These are phyloP conservation scores for Emmelina monodactyla DNA, from an alignment of 2,888 invertebrate species.

Conservation along the genomic window DNA sequence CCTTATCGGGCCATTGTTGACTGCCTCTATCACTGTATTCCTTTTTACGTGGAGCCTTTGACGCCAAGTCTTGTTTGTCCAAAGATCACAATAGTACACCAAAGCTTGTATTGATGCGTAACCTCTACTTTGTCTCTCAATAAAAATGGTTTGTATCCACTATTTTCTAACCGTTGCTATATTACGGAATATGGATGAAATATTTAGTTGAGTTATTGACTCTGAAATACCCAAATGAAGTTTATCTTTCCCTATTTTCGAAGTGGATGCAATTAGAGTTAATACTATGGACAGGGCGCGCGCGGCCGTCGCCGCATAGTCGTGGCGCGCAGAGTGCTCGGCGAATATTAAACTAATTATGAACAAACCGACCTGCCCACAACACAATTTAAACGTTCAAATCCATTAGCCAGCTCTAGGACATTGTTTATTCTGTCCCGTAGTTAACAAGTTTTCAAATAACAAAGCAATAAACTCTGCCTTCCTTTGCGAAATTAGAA, in stretches of 20 bases:
- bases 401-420: constrained; percentile 37
- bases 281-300: constrained; percentile 37
- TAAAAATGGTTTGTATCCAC: no score
- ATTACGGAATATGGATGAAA: no score
- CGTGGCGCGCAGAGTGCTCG: constrained; percentile 19
- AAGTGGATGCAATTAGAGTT: constrained; percentile 57
- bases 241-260: no score
- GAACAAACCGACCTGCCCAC: constrained; percentile 39
- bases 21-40: constrained; percentile 64
- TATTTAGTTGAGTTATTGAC: no score
- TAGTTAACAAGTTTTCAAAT: no score
- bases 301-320: constrained; percentile 19
- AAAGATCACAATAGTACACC: constrained; percentile 57
- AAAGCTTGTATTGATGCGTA: constrained; percentile 47
- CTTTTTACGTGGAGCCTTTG: constrained; percentile 61
- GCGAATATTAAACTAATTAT: constrained; percentile 54
- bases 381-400: constrained; percentile 37
- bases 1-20: constrained; percentile 58
- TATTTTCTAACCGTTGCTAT: no score
- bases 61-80: constrained; percentile 56
- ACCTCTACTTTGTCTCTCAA: constrained; percentile 37
- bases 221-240: no score
- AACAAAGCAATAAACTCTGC: no score
- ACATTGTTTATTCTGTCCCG: constrained; percentile 24
- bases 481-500: no score